These are phyloP conservation scores for Rhabdornis inornatus DNA, from an alignment of 2,113 vertebrate genomes.

Conservation along the genomic window DNA sequence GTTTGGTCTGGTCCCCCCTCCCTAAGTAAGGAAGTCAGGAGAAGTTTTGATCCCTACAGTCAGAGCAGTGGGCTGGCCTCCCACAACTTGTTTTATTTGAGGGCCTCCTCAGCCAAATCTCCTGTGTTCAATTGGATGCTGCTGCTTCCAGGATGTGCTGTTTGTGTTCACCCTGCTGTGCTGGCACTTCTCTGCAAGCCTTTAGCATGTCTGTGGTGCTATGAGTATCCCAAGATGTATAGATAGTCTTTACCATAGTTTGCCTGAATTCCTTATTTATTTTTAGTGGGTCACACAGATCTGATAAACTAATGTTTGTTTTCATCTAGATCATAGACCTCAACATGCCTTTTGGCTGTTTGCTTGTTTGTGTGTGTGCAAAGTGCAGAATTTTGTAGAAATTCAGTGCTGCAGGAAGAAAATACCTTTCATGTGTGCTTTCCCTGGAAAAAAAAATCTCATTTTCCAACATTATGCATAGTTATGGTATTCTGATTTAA, in stretches of 20 bases:
- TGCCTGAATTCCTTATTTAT: neutral
- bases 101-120: neutral
- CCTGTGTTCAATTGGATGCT: conserved; percentile 20
- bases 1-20: neutral
- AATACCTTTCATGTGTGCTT: conserved; percentile 34
- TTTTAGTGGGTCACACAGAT: neutral
- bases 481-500: conserved; percentile 61
- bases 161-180: conserved; percentile 34
- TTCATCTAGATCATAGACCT: neutral
- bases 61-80: neutral
- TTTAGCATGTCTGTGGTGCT: neutral
- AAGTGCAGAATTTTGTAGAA: neutral
- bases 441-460: neutral
- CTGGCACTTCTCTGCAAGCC: neutral
- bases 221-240: neutral
- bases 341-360: neutral
- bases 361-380: neutral
- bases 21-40: neutral
- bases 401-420: neutral
- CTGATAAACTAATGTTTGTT: neutral
- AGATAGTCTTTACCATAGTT: neutral
- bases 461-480: conserved; percentile 52
- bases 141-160: conserved; percentile 25
- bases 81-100: conserved; percentile 13
- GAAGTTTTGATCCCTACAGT: neutral